A percentile compares a stretch with the other conserved stretches of the same genome.
Evolutionary conservation across 2,797 vertebrate genomes (phyloP).

Genomic region (Pelobates cultripes): DNA sequence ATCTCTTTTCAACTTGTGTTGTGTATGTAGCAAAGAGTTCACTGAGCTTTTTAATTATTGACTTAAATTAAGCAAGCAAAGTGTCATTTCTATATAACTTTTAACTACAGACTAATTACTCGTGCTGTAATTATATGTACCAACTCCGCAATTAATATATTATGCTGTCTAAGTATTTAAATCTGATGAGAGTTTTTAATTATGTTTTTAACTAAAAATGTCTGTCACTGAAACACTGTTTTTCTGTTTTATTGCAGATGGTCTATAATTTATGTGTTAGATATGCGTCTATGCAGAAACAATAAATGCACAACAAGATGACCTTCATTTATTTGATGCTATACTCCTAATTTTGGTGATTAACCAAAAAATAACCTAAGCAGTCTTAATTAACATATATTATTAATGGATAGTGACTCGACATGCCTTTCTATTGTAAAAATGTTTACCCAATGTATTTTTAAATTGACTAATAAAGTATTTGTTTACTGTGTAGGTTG

Average conservation of each 20-base stretch:
- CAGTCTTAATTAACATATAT: no score
- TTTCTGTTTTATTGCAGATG: background rate
- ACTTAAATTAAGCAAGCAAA: conserved; percentile 48
- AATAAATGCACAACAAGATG: background rate
- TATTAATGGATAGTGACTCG: no score
- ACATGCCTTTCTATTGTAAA: no score
- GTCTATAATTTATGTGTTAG: background rate
- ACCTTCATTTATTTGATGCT: background rate
- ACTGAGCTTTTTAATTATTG: conserved; percentile 44
- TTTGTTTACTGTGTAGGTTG: no score
- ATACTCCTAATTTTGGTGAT: no score
- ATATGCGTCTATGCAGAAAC: background rate
- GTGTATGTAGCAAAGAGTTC: conserved; percentile 30
- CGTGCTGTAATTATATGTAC: conserved; percentile 49
- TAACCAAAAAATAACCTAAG: no score
- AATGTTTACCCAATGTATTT: no score
- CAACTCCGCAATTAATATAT: conserved; percentile 55
- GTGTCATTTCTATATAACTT: conserved; percentile 53
- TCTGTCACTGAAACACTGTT: conserved; percentile 8
- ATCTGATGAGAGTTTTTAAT: conserved; percentile 47
- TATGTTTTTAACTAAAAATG: conserved; percentile 46
- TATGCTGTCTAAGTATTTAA: conserved; percentile 50
- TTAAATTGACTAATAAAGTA: no score
- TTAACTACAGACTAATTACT: conserved; percentile 48
- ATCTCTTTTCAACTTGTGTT: conserved; percentile 1